Evolutionary conservation across 1,140 invertebrate genomes (phyloP), one percentile per base, ranked within the genome.

Genomic region (Anthonomus grandis): DNA sequence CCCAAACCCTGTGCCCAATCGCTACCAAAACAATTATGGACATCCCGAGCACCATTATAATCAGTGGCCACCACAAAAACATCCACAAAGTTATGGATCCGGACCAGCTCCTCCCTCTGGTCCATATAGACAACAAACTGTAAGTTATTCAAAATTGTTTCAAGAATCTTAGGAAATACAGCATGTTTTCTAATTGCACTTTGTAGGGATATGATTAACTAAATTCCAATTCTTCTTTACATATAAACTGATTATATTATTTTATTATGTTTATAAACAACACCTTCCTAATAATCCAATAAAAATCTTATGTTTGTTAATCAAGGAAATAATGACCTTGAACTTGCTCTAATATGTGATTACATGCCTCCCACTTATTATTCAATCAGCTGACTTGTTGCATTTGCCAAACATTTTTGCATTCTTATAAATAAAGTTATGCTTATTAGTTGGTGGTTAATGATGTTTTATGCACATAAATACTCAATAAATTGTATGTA

Each of bases 381-480:
- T 70, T 62, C 69, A 70, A 67, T 70, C 69, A 70, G 67, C 69
- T 70, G 69, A 67, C 64, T 62, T 65, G 62, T 68, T 59, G 58
- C 61, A 66, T 60, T 64, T 65, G 66, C 65, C 59, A 59, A 63
- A 52, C 59, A 58, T 47, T 62, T 62, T 50, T 46, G 36, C 22
- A 47, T 48, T 56, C 48, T 56, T 38, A 39, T 44, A 44, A n/a
- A n/a, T n/a, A n/a, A n/a, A n/a, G n/a, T n/a, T n/a, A n/a, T n/a
- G n/a, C n/a, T n/a, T n/a, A n/a, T n/a, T n/a, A n/a, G n/a, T n/a
- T n/a, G n/a, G n/a, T n/a, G n/a, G n/a, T n/a, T n/a, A n/a, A n/a
- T n/a, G n/a, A n/a, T n/a, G n/a, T n/a, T n/a, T n/a, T n/a, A n/a
- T n/a, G n/a, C n/a, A n/a, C n/a, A n/a, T n/a, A n/a, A n/a, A n/a